Percentiles rank a stretch among this genome's conserved stretches.
Conservation (phyloP, 1,140 invertebrate genomes). For the Parapsyche elsis region DNA sequence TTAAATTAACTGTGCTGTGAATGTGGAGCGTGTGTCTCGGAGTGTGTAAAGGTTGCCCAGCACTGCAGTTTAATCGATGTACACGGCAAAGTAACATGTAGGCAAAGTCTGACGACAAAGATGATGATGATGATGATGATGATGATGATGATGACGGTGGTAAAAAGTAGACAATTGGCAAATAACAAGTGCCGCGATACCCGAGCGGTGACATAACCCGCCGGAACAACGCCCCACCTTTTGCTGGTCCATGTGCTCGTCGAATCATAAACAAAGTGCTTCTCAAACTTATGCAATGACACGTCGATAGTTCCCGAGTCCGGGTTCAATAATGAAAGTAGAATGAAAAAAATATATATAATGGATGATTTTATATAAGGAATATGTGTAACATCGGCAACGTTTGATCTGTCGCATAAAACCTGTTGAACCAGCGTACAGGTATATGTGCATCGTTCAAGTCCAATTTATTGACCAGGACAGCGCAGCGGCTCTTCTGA, state of each 20-base stretch:
- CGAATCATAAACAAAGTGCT: conserved; percentile 14
- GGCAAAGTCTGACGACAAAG: not conserved
- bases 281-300: too few species aligned
- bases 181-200: conserved; percentile 17
- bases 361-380: too few species aligned
- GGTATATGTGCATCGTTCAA: too few species aligned
- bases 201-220: conserved; percentile 26
- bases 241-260: conserved; percentile 13
- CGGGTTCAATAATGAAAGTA: too few species aligned
- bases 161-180: conserved; percentile 31
- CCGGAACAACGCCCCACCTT: conserved; percentile 17
- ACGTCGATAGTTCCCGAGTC: too few species aligned
- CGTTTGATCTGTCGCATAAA: too few species aligned
- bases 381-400: too few species aligned
- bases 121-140: conserved; percentile 23
- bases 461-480: too few species aligned
- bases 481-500: too few species aligned
- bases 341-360: too few species aligned
- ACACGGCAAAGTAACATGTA: not conserved
- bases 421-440: too few species aligned
- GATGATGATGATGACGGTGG: conserved; percentile 6
- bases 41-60: not conserved
- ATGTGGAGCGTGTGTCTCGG: not conserved
- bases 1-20: not conserved
- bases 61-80: not conserved